Conservation (phyloP, 2,113 vertebrate genomes). For the Okapia johnstoni region DNA sequence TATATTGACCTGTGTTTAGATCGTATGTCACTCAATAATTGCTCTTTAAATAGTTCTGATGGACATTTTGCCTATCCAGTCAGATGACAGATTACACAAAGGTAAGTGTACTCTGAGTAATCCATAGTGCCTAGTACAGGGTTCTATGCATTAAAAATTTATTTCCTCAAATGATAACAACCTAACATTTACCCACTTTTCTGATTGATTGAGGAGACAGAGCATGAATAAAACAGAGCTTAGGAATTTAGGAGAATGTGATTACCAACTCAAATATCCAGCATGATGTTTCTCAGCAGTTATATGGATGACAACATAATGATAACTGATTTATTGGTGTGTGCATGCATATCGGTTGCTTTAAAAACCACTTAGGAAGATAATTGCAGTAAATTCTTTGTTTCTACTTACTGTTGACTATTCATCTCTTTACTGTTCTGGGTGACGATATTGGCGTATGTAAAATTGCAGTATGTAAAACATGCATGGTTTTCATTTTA, state of each 20-base stretch:
- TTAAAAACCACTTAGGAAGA: neutral
- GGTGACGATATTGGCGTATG: neutral
- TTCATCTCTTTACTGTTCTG: neutral
- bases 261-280: conserved; percentile 9
- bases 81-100: neutral
- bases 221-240: neutral
- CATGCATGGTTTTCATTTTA: neutral
- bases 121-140: neutral
- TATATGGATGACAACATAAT: neutral
- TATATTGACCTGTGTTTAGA: neutral
- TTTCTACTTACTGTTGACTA: neutral
- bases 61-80: neutral
- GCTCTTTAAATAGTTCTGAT: neutral
- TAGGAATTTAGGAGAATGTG: neutral
- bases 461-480: neutral
- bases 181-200: neutral
- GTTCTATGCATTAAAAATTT: neutral
- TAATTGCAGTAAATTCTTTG: neutral
- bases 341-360: neutral
- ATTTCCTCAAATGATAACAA: neutral
- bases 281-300: neutral
- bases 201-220: neutral
- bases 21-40: neutral
- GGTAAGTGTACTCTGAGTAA: neutral
- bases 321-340: neutral